A percentile compares a stretch with the other conserved stretches of the same genome.
These are phyloP conservation scores for Aphelinus atriplicis DNA, from an alignment of 1,140 invertebrate genomes.

Conservation along the genomic window DNA sequence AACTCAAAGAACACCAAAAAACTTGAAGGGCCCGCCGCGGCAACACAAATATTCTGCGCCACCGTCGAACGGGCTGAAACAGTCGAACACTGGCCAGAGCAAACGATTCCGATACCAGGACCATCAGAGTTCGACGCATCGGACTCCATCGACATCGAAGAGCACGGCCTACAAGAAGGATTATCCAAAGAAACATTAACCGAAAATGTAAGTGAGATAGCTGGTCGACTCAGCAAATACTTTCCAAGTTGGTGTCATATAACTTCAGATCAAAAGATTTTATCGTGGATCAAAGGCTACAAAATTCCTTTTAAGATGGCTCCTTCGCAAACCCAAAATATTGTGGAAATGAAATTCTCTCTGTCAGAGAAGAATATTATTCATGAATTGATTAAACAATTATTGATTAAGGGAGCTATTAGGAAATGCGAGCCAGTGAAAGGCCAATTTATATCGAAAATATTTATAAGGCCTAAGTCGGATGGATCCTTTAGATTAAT, in stretches of 20 bases:
- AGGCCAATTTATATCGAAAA: neutral
- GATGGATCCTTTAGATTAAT: slow-evolving; percentile 2
- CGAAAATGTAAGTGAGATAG: slow-evolving; percentile 18
- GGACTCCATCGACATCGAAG: neutral
- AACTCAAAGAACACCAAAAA: neutral
- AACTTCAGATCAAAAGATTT: slow-evolving; percentile 21
- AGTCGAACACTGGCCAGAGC: no score
- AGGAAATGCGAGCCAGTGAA: slow-evolving; percentile 2
- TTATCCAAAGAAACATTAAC: neutral
- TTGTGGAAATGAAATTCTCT: neutral
- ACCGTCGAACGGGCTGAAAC: neutral
- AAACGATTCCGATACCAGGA: neutral
- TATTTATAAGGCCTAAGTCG: neutral
- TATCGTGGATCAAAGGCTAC: neutral
- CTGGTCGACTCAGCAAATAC: slow-evolving; percentile 21
- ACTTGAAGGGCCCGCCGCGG: neutral
- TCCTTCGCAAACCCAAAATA: neutral
- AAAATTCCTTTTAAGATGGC: slow-evolving; percentile 21
- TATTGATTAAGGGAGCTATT: slow-evolving; percentile 20
- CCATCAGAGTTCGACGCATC: neutral
- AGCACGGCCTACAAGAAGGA: neutral
- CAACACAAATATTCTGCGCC: neutral
- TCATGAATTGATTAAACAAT: slow-evolving; percentile 4
- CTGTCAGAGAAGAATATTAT: neutral
- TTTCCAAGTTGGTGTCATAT: slow-evolving; percentile 22